Evolutionary conservation across 2,888 invertebrate species (phyloP), one percentile per base, ranked within the genome.

Genomic region (Idaea aversata): DNA sequence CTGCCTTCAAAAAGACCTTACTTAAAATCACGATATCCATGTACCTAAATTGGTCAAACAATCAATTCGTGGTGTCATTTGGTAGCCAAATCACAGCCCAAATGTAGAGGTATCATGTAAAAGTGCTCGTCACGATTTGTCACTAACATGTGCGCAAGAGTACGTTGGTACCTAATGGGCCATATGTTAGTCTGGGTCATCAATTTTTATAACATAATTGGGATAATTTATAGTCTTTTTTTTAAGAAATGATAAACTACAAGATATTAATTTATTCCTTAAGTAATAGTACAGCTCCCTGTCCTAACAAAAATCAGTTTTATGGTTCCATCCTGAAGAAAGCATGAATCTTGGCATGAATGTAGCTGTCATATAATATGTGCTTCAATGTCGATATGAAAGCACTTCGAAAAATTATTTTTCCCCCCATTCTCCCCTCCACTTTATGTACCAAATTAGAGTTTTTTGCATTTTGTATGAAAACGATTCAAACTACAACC

Each of bases 1-100:
- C 47, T 7, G 47, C 38, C 10, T 38, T 13, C 47, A 47, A 47
- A 47, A 47, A 6, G 2, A 13, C 47, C 47, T 47, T 47, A 4
- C 47, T 13, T 47, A 10, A 47, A 10, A 47, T 47, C 47, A 47
- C 47, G 47, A 10, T 47, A 10, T 47, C 47, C 47, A 47, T 47
- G 47, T 47, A 13, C 47, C 47, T 47, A 47, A 47, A 47, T 47
- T 47, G 47, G 47, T 47, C 57, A 57, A n/a, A 58, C 25, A 57
- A 63, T 58, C 57, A 63, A 58, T 47, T 10, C 47, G 47, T 47
- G 47, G 10, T 47, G 47, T 47, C 47, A 47, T 47, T 47, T 47
- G 47, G 47, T 47, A 65, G 61, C 57, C 63, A n/a, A 57, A 58
- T 25, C 66, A 68, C 66, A 66, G 62, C 66, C 68, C 61, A 66